These are phyloP conservation scores for Drosophila miranda DNA, from an alignment of 1,140 invertebrate species.

Conservation along the genomic window DNA sequence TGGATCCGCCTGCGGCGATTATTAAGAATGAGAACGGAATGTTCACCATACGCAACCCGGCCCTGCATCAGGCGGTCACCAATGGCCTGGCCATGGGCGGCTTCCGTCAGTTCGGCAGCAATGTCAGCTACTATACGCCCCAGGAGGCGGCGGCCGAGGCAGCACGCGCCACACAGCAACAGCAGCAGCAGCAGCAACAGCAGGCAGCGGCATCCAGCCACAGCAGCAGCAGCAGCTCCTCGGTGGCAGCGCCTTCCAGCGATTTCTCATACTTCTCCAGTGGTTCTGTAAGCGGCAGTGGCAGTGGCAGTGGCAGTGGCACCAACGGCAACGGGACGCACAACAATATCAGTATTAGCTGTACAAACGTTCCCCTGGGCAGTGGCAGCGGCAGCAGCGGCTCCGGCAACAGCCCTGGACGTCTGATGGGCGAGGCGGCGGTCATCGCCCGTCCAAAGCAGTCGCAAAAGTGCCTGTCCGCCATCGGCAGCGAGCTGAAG, in stretches of 20 bases:
- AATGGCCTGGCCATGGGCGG: constrained; percentile 71
- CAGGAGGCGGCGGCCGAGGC: constrained; percentile 73
- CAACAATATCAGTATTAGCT: constrained; percentile 82
- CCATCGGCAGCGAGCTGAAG: constrained; percentile 81
- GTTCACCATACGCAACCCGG: constrained; percentile 91
- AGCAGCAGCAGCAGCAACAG: constrained; percentile 34
- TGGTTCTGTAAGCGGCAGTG: constrained; percentile 48
- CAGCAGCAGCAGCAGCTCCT: constrained; percentile 19
- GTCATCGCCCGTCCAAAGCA: constrained; percentile 75
- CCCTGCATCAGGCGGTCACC: constrained; percentile 78
- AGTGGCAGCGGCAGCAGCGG: constrained; percentile 18
- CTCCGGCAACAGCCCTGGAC: constrained; percentile 30
- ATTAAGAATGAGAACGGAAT: constrained; percentile 89
- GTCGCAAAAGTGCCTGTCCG: constrained; percentile 70
- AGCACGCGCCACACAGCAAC: constrained; percentile 68
- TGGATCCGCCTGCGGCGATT: constrained; percentile 84
- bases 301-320: constrained; percentile 29
- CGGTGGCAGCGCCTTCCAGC: constrained; percentile 17
- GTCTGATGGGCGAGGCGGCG: constrained; percentile 67
- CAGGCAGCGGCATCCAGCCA: constrained; percentile 25
- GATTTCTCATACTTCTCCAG: constrained; percentile 79
- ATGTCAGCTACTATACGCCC: constrained; percentile 76
- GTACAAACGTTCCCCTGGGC: constrained; percentile 66
- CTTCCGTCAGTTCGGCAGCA: constrained; percentile 73
- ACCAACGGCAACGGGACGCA: constrained; percentile 58